A percentile compares a stretch with the other conserved stretches of the same genome.
Conservation (phyloP, 2,888 invertebrate species). For the Cantharis rustica region DNA sequence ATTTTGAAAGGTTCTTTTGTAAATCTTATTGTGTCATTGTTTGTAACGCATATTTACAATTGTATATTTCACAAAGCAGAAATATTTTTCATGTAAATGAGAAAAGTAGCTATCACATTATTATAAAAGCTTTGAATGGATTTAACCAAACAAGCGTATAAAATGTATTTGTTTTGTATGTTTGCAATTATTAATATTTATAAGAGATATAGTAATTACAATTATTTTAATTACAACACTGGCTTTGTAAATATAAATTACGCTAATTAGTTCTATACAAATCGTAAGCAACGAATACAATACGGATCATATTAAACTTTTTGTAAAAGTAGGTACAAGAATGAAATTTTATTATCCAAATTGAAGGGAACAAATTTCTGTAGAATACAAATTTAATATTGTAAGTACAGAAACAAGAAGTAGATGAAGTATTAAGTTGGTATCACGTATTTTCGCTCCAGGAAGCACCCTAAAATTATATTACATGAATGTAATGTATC, state of each 20-base stretch:
- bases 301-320: not conserved
- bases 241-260: not conserved
- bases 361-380: not conserved
- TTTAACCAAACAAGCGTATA: not conserved
- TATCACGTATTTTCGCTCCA: conserved; percentile 7
- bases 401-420: not conserved
- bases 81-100: not conserved
- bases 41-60: not conserved
- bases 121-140: not conserved
- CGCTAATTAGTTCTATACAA: not conserved
- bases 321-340: not conserved
- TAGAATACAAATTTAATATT: not conserved
- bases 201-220: not conserved
- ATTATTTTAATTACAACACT: not conserved
- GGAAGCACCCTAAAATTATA: conserved; percentile 11
- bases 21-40: not conserved
- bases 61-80: not conserved
- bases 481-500: conserved; percentile 19
- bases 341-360: not conserved
- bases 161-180: not conserved
- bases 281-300: not conserved
- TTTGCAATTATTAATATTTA: not conserved
- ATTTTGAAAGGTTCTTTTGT: not conserved
- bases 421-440: not conserved
- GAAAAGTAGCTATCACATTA: not conserved